Base-by-base conservation (phyloP, 2,888 invertebrate species). In the Polyommatus icarus region DNA sequence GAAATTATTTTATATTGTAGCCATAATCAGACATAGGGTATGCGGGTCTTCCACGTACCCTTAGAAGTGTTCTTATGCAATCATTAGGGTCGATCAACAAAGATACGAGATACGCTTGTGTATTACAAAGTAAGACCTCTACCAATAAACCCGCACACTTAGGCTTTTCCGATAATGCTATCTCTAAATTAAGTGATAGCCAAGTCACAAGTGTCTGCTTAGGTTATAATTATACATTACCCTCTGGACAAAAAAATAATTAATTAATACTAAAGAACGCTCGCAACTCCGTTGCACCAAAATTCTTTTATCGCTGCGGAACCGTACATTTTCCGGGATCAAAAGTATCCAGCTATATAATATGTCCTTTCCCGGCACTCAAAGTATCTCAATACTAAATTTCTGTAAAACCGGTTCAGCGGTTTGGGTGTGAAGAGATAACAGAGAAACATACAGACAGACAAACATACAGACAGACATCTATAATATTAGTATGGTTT, bases 11-110 rank as follows among this genome's bases (percentile, higher is more conserved):
- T 67, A 5, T 18, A 67, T 67, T 29, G 67, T 67, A 29, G 29
- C 15, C 15, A 5, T 67, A 67, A 67, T 67, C 29, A 32, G 24
- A 12, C 1, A 29, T 15, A 32, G 29, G 29, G 32, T 67, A 32
- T 67, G 29, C 67, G 67, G 67, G 67, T 32, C 18, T 67, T 67
- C 15, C 67, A 67, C 67, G 67, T 32, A 32, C 67, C 29, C 29
- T 67, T 18, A 67, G 15, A 67, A 67, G 67, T 67, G 15, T 67
- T 67, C 29, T 67, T 67, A 12, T 29, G 29, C 29, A 32, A 67
- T 67, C 67, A 67, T 32, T 67, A 67, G 67, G 67, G 67, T 67
- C 67, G 67, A 29, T 32, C 67, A 67, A 67, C 67, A 67, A 29
- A 29, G 67, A 29, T 67, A 67, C 67, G 29, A 67, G 67, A 67